These are phyloP conservation scores for Catalaphyllia jardinei DNA, from an alignment of 64 coral and sea anemone genomes.

Conservation along the genomic window DNA sequence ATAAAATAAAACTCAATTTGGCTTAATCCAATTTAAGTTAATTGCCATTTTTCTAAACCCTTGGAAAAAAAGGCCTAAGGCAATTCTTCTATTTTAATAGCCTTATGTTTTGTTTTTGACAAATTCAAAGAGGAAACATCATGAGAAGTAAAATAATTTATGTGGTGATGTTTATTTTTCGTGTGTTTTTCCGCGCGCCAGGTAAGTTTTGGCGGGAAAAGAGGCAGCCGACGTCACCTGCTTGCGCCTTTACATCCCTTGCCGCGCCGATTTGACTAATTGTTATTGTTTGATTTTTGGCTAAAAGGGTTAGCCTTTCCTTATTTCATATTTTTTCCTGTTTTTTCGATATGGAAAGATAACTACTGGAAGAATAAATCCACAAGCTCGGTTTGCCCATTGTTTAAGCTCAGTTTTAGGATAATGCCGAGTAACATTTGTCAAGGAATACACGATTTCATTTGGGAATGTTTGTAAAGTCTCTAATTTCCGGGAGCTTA, in stretches of 20 bases:
- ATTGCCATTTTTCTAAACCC: neutral
- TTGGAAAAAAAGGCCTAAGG: too few relatives aligned
- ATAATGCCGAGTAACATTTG: neutral
- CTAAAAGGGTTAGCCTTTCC: neutral
- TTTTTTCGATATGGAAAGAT: neutral
- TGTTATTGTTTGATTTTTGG: neutral
- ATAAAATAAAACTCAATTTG: neutral
- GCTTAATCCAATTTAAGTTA: neutral
- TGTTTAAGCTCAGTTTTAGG: too few relatives aligned
- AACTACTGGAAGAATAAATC: neutral
- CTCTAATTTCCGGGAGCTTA: neutral
- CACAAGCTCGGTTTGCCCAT: too few relatives aligned
- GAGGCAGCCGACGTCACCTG: neutral
- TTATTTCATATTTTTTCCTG: neutral
- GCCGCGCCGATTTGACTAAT: neutral
- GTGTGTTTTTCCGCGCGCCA: too few relatives aligned
- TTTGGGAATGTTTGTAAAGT: neutral
- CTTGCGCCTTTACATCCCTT: neutral
- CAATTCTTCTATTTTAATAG: too few relatives aligned
- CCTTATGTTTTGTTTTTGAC: too few relatives aligned
- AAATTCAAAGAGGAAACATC: too few relatives aligned
- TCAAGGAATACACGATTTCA: neutral
- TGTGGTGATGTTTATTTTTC: too few relatives aligned
- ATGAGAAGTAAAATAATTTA: too few relatives aligned
- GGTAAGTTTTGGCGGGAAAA: conserved; percentile 8